These are phyloP conservation scores for Drosophila phalerata DNA, from an alignment of 2,888 invertebrate genomes.

Conservation along the genomic window DNA sequence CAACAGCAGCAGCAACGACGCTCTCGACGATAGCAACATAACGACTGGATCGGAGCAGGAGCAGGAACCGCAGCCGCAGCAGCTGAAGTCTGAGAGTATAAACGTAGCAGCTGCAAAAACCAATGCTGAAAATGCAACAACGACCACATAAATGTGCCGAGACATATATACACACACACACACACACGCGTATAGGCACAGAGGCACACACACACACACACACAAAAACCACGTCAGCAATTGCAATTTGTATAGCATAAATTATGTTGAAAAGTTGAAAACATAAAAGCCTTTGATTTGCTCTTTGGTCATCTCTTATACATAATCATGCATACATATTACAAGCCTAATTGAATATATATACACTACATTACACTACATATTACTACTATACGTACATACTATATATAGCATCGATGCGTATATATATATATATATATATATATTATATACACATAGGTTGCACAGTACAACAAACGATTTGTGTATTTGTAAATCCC, in stretches of 20 bases:
- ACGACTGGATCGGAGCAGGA: conserved; percentile 48
- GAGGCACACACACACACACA: conserved; percentile 15
- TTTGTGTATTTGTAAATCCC: conserved; percentile 77
- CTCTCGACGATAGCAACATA: conserved; percentile 43
- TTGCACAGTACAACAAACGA: conserved; percentile 71
- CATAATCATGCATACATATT: conserved; percentile 68
- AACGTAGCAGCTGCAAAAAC: conserved; percentile 37
- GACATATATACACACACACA: conserved; percentile 28
- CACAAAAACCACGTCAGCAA: conserved; percentile 39
- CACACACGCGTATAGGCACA: conserved; percentile 30
- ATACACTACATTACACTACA: conserved; percentile 37
- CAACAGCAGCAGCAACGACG: conserved; percentile 58
- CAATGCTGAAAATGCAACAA: conserved; percentile 67
- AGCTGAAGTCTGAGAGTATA: conserved; percentile 35
- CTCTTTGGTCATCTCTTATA: conserved; percentile 68
- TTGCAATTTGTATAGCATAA: conserved; percentile 56
- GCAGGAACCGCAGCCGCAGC: conserved; percentile 15
- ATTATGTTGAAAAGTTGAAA: conserved; percentile 52
- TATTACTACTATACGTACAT: conserved; percentile 40
- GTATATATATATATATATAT: conserved; percentile 26
- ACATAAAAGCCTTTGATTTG: conserved; percentile 69
- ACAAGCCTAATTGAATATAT: conserved; percentile 57
- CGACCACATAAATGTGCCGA: conserved; percentile 66
- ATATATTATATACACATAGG: conserved; percentile 45
- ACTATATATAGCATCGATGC: conserved; percentile 26